A percentile compares a stretch with the other conserved stretches of the same genome.
Evolutionary conservation across 2,113 vertebrate species (phyloP).

Genomic region (Isichthys henryi): DNA sequence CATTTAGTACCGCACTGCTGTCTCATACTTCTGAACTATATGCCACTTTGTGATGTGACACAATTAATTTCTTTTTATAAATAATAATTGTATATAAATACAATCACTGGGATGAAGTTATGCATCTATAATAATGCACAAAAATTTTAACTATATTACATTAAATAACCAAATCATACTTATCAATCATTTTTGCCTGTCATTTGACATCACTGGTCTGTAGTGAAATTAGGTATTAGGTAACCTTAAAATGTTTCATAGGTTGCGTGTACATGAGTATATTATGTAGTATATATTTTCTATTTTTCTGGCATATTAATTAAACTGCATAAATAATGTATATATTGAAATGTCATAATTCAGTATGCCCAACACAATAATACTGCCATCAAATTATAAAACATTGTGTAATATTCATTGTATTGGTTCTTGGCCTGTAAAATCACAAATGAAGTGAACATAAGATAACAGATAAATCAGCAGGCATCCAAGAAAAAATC

Average conservation of each 20-base stretch:
- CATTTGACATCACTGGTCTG: neutral
- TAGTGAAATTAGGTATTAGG: neutral
- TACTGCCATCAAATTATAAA: neutral
- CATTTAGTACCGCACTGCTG: neutral
- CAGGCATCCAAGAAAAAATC: neutral
- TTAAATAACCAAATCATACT: neutral
- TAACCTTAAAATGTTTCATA: neutral
- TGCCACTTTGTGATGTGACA: neutral
- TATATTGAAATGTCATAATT: neutral
- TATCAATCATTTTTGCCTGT: neutral
- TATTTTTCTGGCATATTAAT: neutral
- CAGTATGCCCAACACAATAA: neutral
- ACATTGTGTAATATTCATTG: neutral
- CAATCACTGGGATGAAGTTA: neutral
- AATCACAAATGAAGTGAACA: neutral
- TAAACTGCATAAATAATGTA: neutral
- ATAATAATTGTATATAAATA: neutral
- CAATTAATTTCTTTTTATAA: neutral
- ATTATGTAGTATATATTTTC: neutral
- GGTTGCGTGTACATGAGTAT: neutral
- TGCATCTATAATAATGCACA: neutral
- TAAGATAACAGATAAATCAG: neutral
- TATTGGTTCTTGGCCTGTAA: neutral
- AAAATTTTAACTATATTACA: neutral
- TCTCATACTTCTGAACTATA: neutral